A percentile compares a stretch with the other conserved stretches of the same genome.
phyloP scores from a whole-genome alignment of 2,888 invertebrate species.

The Callosobruchus maculatus region DNA sequence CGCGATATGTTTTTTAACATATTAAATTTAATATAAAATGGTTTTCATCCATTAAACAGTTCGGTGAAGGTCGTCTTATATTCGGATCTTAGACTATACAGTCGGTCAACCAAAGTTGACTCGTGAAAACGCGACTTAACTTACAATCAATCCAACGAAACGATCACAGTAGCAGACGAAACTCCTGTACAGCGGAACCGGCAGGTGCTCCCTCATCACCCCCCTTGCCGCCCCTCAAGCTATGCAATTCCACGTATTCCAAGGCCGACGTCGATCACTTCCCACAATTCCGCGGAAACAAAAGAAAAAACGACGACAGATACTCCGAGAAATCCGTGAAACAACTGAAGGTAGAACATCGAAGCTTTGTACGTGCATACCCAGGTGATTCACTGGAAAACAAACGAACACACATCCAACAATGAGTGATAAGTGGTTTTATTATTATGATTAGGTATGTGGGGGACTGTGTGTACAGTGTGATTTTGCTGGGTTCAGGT shows the following conservation, averaged over 20 bases:
- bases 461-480: not conserved
- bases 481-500: not conserved
- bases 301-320: not conserved
- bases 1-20: no score
- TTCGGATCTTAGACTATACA: no score
- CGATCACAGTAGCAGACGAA: not conserved
- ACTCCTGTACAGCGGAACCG: not conserved
- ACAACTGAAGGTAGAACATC: not conserved
- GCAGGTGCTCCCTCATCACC: not conserved
- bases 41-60: no score
- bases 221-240: not conserved
- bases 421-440: not conserved
- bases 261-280: not conserved
- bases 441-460: not conserved
- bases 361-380: not conserved
- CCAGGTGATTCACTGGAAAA: not conserved
- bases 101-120: no score
- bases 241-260: not conserved
- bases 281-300: not conserved
- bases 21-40: no score
- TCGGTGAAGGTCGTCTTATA: no score
- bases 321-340: not conserved
- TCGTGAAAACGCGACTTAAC: no score
- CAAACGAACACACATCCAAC: not conserved
- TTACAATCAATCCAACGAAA: not conserved